These are phyloP conservation scores for Scleropages formosus DNA, from an alignment of 2,797 vertebrate genomes.

Conservation along the genomic window DNA sequence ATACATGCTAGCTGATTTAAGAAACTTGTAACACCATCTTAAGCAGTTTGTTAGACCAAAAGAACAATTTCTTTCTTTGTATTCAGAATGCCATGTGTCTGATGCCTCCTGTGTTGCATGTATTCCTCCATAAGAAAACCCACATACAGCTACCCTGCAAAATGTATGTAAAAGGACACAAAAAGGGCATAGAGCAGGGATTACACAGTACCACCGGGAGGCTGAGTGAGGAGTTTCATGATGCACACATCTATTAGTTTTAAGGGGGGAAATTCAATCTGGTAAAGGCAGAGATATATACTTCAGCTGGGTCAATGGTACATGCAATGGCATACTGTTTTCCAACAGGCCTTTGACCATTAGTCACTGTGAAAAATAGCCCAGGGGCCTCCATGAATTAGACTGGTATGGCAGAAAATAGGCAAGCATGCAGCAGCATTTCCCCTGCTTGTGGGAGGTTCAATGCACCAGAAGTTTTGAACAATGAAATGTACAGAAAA, in stretches of 20 bases:
- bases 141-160: no score
- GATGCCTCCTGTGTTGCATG: no score
- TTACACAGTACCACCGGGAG: slow-evolving; percentile 67
- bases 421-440: neutral
- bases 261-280: slow-evolving; percentile 61
- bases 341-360: slow-evolving; percentile 47
- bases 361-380: slow-evolving; percentile 69
- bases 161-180: slow-evolving; percentile 68
- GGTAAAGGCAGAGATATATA: slow-evolving; percentile 60
- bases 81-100: no score
- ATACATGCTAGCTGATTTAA: no score
- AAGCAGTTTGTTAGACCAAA: no score
- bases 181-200: slow-evolving; percentile 70
- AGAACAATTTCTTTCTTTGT: no score
- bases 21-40: no score
- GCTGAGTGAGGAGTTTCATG: slow-evolving; percentile 65
- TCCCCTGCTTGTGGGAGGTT: neutral
- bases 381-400: slow-evolving; percentile 62
- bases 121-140: no score
- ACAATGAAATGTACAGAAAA: neutral
- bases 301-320: slow-evolving; percentile 42
- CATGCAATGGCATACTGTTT: slow-evolving; percentile 17
- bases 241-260: slow-evolving; percentile 68
- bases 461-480: neutral
- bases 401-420: slow-evolving; percentile 25